Percentiles rank a stretch among this genome's conserved stretches.
Evolutionary conservation across 1,140 invertebrate genomes (phyloP).

Genomic region (Aphelenchoides besseyi): DNA sequence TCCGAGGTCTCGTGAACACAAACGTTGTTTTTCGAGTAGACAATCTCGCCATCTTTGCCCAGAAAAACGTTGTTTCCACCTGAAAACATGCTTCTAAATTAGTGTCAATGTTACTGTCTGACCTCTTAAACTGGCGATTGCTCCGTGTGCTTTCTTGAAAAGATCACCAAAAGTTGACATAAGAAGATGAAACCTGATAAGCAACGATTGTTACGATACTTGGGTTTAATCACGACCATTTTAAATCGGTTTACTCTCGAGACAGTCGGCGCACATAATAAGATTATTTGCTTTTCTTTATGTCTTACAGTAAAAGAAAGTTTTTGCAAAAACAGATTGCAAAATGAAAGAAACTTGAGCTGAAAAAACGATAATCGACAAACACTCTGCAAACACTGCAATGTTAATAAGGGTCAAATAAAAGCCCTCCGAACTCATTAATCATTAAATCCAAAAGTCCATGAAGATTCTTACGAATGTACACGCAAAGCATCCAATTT

Average conservation of each 20-base stretch:
- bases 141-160: slow-evolving; percentile 60
- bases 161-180: slow-evolving; percentile 50
- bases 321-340: not conserved
- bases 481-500: too few species aligned
- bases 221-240: too few species aligned
- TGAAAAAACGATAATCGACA: not conserved
- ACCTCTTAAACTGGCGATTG: slow-evolving; percentile 54
- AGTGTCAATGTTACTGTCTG: slow-evolving; percentile 14
- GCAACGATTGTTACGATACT: too few species aligned
- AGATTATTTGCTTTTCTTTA: not conserved
- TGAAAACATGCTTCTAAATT: slow-evolving; percentile 21
- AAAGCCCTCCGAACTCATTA: too few species aligned
- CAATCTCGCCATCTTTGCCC: slow-evolving; percentile 59
- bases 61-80: slow-evolving; percentile 53
- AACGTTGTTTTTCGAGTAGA: slow-evolving; percentile 76
- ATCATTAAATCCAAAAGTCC: too few species aligned
- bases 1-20: slow-evolving; percentile 86
- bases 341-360: not conserved
- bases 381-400: not conserved
- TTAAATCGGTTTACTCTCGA: too few species aligned
- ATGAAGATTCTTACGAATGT: too few species aligned
- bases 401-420: too few species aligned
- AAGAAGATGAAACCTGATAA: not conserved
- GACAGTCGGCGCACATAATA: not conserved
- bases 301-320: not conserved